Conservation (phyloP, 2,113 vertebrate genomes). For the Rafetus swinhoei region DNA sequence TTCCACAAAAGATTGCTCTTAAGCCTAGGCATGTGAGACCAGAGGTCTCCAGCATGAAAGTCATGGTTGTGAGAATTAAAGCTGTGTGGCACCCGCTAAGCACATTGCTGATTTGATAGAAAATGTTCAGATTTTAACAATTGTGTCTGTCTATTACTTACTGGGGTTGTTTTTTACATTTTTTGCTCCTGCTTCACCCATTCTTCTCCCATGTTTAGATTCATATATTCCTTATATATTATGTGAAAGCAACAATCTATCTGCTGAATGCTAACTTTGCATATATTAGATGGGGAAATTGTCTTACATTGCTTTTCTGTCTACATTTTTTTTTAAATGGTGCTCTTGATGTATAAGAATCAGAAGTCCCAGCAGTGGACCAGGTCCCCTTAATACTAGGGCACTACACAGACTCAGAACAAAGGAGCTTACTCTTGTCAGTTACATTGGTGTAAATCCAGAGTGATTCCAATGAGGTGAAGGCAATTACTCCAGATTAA, state of each 20-base stretch:
- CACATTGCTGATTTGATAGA: rapidly evolving
- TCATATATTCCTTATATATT: background rate
- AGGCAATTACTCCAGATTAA: background rate
- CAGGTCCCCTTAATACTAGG: background rate
- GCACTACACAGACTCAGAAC: background rate
- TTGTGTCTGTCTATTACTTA: background rate
- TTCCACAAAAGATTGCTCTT: background rate
- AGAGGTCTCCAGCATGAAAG: background rate
- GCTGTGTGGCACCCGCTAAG: background rate
- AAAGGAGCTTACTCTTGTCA: background rate
- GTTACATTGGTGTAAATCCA: background rate
- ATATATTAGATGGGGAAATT: background rate
- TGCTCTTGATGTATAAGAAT: background rate
- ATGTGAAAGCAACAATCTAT: background rate
- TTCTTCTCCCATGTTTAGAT: background rate
- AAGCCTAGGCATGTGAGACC: background rate
- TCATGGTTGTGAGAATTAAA: background rate
- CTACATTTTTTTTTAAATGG: background rate
- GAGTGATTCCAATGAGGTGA: background rate
- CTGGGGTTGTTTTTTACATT: background rate
- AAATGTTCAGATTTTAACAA: background rate
- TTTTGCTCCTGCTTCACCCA: background rate
- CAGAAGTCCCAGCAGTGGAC: rapidly evolving
- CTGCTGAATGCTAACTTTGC: background rate
- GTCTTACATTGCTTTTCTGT: background rate